Evolutionary conservation across 2,888 invertebrate genomes (phyloP).

Genomic region (Drosophila neonasuta): DNA sequence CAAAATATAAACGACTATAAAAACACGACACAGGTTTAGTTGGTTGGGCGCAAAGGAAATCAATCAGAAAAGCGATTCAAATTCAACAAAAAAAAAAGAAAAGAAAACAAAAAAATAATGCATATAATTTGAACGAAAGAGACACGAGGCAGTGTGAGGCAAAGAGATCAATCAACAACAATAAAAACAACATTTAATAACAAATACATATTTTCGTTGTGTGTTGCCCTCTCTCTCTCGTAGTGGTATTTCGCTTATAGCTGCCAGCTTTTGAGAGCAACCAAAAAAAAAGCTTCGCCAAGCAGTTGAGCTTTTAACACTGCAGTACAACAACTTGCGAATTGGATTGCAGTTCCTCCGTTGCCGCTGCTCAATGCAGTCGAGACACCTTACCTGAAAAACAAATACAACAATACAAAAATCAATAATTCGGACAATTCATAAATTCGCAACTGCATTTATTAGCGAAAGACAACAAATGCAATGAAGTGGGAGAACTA

Average conservation of each 20-base stretch:
- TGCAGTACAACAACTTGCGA: conserved; percentile 25
- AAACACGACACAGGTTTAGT: conserved; percentile 50
- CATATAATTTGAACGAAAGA: conserved; percentile 9
- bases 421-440: conserved; percentile 43
- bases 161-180: conserved; percentile 63
- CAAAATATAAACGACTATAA: conserved; percentile 19
- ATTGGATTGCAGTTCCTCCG: conserved; percentile 49
- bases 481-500: conserved; percentile 81
- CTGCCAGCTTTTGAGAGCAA: conserved; percentile 37
- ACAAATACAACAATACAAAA: conserved; percentile 60
- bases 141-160: conserved; percentile 23
- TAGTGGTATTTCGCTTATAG: conserved; percentile 19
- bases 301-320: conserved; percentile 31
- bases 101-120: conserved; percentile 1
- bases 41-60: conserved; percentile 43
- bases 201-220: conserved; percentile 2
- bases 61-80: conserved; percentile 13
- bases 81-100: conserved; percentile 1
- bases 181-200: conserved; percentile 61
- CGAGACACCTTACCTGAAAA: conserved; percentile 29
- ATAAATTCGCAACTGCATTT: conserved; percentile 32
- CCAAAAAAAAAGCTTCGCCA: conserved; percentile 27
- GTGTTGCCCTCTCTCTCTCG: not conserved
- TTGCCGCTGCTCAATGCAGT: conserved; percentile 57
- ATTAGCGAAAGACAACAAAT: not conserved